Evolutionary conservation across 1,140 invertebrate genomes (phyloP).

Genomic region (Tribolium madens): DNA sequence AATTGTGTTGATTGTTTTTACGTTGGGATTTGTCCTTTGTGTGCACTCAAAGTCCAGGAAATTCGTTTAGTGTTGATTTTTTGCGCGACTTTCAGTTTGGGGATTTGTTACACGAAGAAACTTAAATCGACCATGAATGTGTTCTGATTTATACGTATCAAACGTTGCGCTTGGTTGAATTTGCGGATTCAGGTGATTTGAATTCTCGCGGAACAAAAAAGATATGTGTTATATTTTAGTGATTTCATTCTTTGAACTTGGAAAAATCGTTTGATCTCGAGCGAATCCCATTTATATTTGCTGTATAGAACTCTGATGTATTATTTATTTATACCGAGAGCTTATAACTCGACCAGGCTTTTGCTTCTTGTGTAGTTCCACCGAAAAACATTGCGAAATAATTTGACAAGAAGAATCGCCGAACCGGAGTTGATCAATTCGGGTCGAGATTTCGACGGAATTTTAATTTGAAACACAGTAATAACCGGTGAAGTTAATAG

Average conservation of each 20-base stretch:
- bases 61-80: no score
- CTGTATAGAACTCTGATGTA: slow-evolving; percentile 3
- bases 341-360: neutral
- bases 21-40: no score
- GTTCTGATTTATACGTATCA: slow-evolving; percentile 52
- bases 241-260: slow-evolving; percentile 43
- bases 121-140: slow-evolving; percentile 41
- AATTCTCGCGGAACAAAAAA: slow-evolving; percentile 48
- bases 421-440: neutral
- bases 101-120: slow-evolving; percentile 24
- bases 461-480: neutral
- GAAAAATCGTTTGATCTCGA: slow-evolving; percentile 23
- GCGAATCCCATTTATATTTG: slow-evolving; percentile 22
- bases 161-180: slow-evolving; percentile 52
- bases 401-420: neutral
- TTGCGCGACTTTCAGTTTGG: no score
- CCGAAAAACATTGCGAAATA: slow-evolving; percentile 5
- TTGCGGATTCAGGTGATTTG: slow-evolving; percentile 52
- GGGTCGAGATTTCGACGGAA: neutral
- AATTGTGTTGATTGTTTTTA: no score
- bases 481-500: neutral
- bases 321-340: slow-evolving; percentile 18
- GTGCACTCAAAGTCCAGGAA: no score
- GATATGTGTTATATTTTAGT: slow-evolving; percentile 37
- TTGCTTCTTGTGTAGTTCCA: neutral